These are phyloP conservation scores for Anthrax anthrax DNA, from an alignment of 2,888 invertebrate genomes.

Conservation along the genomic window DNA sequence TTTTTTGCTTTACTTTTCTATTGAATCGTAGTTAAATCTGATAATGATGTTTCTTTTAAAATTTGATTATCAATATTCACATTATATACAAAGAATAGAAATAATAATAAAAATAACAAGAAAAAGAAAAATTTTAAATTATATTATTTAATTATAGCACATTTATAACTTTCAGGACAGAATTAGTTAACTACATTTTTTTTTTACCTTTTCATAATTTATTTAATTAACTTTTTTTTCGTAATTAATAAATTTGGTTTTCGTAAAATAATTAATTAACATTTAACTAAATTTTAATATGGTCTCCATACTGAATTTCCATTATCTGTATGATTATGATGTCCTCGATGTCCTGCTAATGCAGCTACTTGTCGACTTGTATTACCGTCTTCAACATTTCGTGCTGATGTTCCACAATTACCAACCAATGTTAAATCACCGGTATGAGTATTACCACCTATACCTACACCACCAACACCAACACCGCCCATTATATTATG, in stretches of 20 bases:
- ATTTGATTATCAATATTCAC: no score
- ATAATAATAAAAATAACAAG: background rate
- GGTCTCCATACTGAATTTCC: slow-evolving; percentile 63
- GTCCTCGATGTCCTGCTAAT: slow-evolving; percentile 32
- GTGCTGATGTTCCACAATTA: slow-evolving; percentile 32
- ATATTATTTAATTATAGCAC: background rate
- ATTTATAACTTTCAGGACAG: background rate
- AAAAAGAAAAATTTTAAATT: background rate
- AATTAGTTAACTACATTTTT: background rate
- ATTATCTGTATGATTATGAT: slow-evolving; percentile 35
- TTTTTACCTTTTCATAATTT: no score
- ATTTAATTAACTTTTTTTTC: no score
- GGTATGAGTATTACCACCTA: slow-evolving; percentile 22
- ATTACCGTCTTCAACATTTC: slow-evolving; percentile 33
- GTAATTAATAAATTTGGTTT: no score
- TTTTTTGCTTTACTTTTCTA: no score
- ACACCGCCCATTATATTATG: slow-evolving; percentile 36
- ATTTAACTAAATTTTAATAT: slow-evolving; percentile 44
- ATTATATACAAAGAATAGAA: no score
- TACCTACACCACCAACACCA: slow-evolving; percentile 26
- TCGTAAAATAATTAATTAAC: no score
- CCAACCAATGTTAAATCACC: slow-evolving; percentile 31
- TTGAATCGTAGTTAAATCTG: no score
- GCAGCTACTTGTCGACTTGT: slow-evolving; percentile 33
- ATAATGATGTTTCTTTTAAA: no score